Conservation (phyloP, 2,888 invertebrate genomes). For the Crocallis elinguaria region DNA sequence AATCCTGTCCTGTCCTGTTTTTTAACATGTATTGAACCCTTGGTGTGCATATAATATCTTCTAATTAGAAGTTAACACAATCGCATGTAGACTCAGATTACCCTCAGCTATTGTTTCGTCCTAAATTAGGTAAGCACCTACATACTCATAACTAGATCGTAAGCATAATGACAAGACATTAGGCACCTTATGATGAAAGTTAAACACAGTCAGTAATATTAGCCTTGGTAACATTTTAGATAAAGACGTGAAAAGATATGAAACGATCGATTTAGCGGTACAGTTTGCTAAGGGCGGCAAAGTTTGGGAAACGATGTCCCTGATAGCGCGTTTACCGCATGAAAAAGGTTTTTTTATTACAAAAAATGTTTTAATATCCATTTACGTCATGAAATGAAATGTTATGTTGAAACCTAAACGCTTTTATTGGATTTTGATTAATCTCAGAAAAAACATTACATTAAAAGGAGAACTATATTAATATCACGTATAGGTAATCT, state of each 20-base stretch:
- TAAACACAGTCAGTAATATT: background rate
- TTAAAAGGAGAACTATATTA: too few relatives aligned
- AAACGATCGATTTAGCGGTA: background rate
- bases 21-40: too few relatives aligned
- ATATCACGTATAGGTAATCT: too few relatives aligned
- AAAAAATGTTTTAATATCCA: slow-evolving; percentile 24
- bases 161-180: background rate
- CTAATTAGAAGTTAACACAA: too few relatives aligned
- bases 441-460: slow-evolving; percentile 17
- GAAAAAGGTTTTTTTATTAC: slow-evolving; percentile 19
- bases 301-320: slow-evolving; percentile 11
- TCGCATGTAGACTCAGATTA: too few relatives aligned
- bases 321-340: slow-evolving; percentile 13
- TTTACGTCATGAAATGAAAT: slow-evolving; percentile 22
- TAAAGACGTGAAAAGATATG: background rate
- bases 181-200: background rate
- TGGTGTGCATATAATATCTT: too few relatives aligned
- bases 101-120: too few relatives aligned
- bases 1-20: too few relatives aligned
- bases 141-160: background rate
- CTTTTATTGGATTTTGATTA: slow-evolving; percentile 28
- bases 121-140: too few relatives aligned
- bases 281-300: slow-evolving; percentile 14
- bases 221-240: background rate
- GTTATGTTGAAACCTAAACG: slow-evolving; percentile 17